Evolutionary conservation across 2,888 invertebrate genomes (phyloP).

Genomic region (Diploptera punctata): DNA sequence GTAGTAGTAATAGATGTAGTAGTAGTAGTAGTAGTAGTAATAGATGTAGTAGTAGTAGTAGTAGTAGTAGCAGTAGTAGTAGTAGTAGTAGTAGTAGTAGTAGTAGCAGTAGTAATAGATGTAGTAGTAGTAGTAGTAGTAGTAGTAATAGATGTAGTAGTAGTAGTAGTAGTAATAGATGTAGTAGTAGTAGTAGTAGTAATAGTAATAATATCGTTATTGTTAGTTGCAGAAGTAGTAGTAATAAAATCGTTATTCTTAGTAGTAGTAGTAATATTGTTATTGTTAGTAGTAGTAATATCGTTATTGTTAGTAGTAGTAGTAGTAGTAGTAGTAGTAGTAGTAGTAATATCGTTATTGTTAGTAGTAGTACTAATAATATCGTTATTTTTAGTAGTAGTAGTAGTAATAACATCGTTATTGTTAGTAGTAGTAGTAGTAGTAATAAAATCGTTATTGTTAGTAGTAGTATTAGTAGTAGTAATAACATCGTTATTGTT

Average conservation of each 20-base stretch:
- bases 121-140: no score
- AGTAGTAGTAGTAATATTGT: not conserved
- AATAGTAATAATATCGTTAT: no score
- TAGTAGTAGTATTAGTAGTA: not conserved
- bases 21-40: no score
- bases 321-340: not conserved
- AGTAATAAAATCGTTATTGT: not conserved
- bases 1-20: no score
- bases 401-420: not conserved
- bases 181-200: not conserved
- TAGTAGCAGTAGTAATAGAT: no score
- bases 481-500: no score
- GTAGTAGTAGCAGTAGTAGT: no score
- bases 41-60: no score
- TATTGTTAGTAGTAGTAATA: not conserved
- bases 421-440: not conserved
- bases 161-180: no score
- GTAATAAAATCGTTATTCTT: not conserved
- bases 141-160: no score
- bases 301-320: not conserved
- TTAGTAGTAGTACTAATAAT: not conserved
- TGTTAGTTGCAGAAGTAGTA: not conserved
- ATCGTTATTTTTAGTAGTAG: not conserved
- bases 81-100: no score
- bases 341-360: not conserved